Evolutionary conservation across 2,797 vertebrate genomes (phyloP).

Genomic region (Hydrocynus forskahlii): DNA sequence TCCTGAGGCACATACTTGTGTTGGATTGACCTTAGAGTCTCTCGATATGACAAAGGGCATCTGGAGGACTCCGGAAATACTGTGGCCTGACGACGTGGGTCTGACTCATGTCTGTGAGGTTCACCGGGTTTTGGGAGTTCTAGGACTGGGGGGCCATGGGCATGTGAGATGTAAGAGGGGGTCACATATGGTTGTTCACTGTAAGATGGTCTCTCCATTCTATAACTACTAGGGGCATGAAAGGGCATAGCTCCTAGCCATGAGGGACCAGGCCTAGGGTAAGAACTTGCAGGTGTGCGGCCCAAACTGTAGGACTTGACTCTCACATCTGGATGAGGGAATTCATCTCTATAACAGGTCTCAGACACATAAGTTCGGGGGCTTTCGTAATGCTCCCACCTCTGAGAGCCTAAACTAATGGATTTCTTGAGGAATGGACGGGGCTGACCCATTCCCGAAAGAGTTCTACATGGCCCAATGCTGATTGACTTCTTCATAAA

Average conservation of each 20-base stretch:
- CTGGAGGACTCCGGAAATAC: slow-evolving; percentile 73
- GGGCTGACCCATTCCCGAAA: slow-evolving; percentile 70
- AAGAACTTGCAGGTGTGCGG: slow-evolving; percentile 62
- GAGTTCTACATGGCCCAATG: slow-evolving; percentile 72
- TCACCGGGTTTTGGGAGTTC: slow-evolving; percentile 67
- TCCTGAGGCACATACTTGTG: slow-evolving; percentile 71
- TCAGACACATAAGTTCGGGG: slow-evolving; percentile 75
- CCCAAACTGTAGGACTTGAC: slow-evolving; percentile 77
- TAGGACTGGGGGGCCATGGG: slow-evolving; percentile 46
- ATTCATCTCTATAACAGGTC: slow-evolving; percentile 76
- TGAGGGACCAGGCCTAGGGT: slow-evolving; percentile 70
- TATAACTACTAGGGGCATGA: slow-evolving; percentile 68
- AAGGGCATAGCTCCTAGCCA: slow-evolving; percentile 72
- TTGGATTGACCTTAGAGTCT: slow-evolving; percentile 70
- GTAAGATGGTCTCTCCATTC: slow-evolving; percentile 69
- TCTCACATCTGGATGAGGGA: slow-evolving; percentile 70
- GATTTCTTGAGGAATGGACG: slow-evolving; percentile 79
- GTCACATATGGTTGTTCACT: slow-evolving; percentile 66
- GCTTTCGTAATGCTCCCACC: slow-evolving; percentile 79
- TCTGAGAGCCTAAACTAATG: slow-evolving; percentile 78
- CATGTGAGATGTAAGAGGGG: slow-evolving; percentile 69
- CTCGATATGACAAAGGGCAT: slow-evolving; percentile 74
- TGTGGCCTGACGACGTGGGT: slow-evolving; percentile 73
- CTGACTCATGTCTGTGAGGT: slow-evolving; percentile 66
- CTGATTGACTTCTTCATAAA: slow-evolving; percentile 81